Evolutionary conservation across 53 echinoderm and acorn worm species (phyloP), one percentile per base, ranked within the genome.

Genomic region (Temnopleurus reevesii): DNA sequence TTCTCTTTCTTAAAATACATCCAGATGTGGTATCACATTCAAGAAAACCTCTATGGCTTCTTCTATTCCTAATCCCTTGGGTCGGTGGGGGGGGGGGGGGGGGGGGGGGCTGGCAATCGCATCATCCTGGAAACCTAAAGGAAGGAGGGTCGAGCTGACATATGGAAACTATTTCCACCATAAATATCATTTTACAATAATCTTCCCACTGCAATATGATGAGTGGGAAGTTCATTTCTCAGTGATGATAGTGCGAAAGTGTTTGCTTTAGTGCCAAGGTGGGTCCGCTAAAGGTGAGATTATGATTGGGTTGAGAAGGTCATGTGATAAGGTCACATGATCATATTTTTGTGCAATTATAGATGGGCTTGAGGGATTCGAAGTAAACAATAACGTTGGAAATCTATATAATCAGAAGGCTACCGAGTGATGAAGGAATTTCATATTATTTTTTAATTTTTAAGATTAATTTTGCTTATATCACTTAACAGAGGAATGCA

Each of bases 311-410:
- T 71, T 41, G 38, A 71, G 36, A 41, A 71, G 71, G 71, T 71
- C 71, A 71, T 71, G n/a, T 71, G 41, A n/a, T n/a, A 41, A 71
- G 71, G 71, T 71, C 71, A 71, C 41, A 12, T 71, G 41, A 38
- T 38, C 36, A 38, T 71, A 41, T 71, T 63, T 63, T 7, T 33
- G 5, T 31, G 29, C 34, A 63, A 63, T 63, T 33, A 63, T 33
- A 33, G 15, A 31, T 31, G 2, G 71, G 19, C 71, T 38, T 71
- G 38, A 71, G 38, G 21, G 41, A 38, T 13, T 71, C 9, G 10
- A 0, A 71, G 71, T 41, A 21, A 71, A 21, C 23, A n/a, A 12
- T 56, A 8, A 7, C 41, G 36, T 71, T 8, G 21, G 7, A 38
- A 41, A 71, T 17, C n/a, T 36, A 41, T 38, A 41, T 38, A n/a